A percentile compares a stretch with the other conserved stretches of the same genome.
Evolutionary conservation across 2,797 vertebrate genomes (phyloP).

Genomic region (Rhinatrema bivittatum): DNA sequence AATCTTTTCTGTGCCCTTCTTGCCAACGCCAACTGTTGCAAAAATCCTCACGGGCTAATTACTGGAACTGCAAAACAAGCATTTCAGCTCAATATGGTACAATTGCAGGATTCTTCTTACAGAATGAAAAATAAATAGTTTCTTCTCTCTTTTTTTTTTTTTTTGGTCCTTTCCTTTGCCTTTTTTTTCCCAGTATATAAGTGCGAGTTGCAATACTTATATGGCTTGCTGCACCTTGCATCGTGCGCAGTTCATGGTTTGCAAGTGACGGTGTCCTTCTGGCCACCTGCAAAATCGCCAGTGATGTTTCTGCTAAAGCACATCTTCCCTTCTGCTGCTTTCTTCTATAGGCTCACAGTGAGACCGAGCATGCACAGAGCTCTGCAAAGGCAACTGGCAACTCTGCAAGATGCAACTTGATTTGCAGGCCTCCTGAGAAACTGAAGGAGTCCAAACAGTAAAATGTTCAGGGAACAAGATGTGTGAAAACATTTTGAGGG

Average conservation of each 20-base stretch:
- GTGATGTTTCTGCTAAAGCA: no score
- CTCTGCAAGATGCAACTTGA: slow-evolving; percentile 38
- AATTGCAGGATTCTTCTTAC: slow-evolving; percentile 40
- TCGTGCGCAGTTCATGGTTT: no score
- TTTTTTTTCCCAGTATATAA: no score
- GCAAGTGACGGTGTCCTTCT: no score
- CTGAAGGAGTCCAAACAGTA: slow-evolving; percentile 37
- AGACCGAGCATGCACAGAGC: no score
- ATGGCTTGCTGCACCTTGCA: no score
- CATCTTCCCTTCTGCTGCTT: slow-evolving; percentile 21
- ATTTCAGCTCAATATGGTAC: slow-evolving; percentile 37
- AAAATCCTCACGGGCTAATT: slow-evolving; percentile 69
- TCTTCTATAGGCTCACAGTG: no score
- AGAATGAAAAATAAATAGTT: slow-evolving; percentile 31
- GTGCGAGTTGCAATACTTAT: no score
- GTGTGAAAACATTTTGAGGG: slow-evolving; percentile 37
- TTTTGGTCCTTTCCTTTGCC: no score
- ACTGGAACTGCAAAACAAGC: slow-evolving; percentile 55
- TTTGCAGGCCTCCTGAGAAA: slow-evolving; percentile 48
- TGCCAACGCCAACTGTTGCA: slow-evolving; percentile 46
- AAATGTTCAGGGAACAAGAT: slow-evolving; percentile 43
- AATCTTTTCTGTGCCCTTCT: slow-evolving; percentile 32
- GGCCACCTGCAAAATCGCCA: no score
- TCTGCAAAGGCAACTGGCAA: slow-evolving; percentile 38
- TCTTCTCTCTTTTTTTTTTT: slow-evolving; percentile 14